These are phyloP conservation scores for Paraescarpia echinospica DNA, from an alignment of 1,140 invertebrate species.

Conservation along the genomic window DNA sequence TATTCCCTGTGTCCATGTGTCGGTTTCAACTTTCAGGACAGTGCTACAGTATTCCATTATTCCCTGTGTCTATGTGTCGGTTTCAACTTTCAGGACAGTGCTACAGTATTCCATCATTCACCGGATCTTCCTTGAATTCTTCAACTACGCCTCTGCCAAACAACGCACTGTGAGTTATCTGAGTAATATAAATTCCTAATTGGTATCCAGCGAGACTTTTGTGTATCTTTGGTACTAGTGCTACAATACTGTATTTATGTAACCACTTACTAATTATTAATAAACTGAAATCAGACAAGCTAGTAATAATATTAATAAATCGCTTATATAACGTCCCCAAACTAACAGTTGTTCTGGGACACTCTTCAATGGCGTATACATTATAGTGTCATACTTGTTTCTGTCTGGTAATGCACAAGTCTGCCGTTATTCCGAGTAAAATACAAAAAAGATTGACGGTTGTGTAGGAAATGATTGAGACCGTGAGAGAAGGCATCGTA, in stretches of 20 bases:
- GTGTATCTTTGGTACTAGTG: neutral
- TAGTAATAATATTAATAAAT: slow-evolving; percentile 8
- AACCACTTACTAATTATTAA: neutral
- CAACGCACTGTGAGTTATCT: slow-evolving; percentile 42
- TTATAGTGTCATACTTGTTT: too few relatives aligned
- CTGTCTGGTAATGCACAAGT: too few relatives aligned
- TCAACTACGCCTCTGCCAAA: slow-evolving; percentile 69
- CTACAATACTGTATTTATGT: neutral
- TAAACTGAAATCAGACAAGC: neutral
- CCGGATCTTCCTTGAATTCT: slow-evolving; percentile 78
- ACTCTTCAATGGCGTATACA: too few relatives aligned
- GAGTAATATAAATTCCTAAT: neutral
- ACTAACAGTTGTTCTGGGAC: too few relatives aligned
- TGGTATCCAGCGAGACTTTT: neutral
- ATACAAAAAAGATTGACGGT: neutral
- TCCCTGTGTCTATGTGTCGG: slow-evolving; percentile 17
- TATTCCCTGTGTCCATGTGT: too few relatives aligned
- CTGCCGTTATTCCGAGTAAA: too few relatives aligned
- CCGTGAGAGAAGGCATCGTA: slow-evolving; percentile 70
- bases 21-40: too few relatives aligned
- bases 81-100: slow-evolving; percentile 56
- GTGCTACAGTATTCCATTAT: too few relatives aligned
- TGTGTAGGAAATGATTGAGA: slow-evolving; percentile 70
- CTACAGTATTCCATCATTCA: slow-evolving; percentile 68
- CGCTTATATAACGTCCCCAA: neutral